Evolutionary conservation across 2,888 invertebrate genomes (phyloP), one percentile per base, ranked within the genome.

Genomic region (Tipula vernalis): DNA sequence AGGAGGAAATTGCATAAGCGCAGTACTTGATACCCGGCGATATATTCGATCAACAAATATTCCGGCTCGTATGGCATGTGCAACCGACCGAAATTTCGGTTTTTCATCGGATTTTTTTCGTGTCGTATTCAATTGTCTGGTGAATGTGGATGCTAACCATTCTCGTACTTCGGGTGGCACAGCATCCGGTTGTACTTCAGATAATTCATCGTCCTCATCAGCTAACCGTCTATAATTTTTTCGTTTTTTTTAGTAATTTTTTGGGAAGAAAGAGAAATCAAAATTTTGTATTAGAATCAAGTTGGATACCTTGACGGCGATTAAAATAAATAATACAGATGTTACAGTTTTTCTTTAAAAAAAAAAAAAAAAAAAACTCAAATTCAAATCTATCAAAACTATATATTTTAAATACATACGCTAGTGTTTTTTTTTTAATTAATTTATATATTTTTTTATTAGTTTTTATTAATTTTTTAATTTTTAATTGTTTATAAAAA

Each of bases 111-210:
- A 94, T 92, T 94, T 94, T 90, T 95, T 94, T 88, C 95, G 94
- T 87, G 96, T 95, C 87, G 96, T 95, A 88, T 95, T 96, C 92
- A 96, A 93, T 91, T 97, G 97, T 88, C 98, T 94, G 51, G 98
- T 99, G 92, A 98, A 98, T 85, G 98, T 98, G 87, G 98, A 96
- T 87, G 98, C 98, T 91, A 98, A 93, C 98, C 98, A 98, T 92
- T 98, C 98, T 89, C 98, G 94, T 83, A 98, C 98, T 91, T 98
- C 98, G 87, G 96, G 97, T 71, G 98, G 98, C 86, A 98, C 98
- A 12, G 98, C 97, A 91, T 98, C 98, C 87, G 98, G 98, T 90
- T 98, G 98, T 87, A 98, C 98, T 92, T 98, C 98, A 84, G 98
- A 97, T 89, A 98, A 92, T 92, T 98, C 98, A 91, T 98, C 98